Base-by-base conservation (phyloP, 2,888 invertebrate species). In the Ochropleura leucogaster region DNA sequence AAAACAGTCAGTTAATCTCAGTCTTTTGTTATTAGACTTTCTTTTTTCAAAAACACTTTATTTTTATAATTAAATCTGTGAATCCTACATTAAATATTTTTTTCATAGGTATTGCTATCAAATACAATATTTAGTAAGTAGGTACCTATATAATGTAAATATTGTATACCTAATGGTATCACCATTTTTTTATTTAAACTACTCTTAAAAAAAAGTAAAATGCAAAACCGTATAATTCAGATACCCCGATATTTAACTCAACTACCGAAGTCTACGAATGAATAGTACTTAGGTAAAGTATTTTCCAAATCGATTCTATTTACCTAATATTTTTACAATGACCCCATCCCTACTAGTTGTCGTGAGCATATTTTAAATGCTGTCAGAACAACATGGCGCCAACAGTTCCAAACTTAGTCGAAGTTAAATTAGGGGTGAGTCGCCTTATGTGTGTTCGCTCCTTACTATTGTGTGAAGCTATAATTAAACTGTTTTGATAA, bases 341-440 rank as follows among this genome's bases (percentile, higher is more conserved):
- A 77, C 72, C 82, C 78, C 82, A 89, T 86, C 84, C 84, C 88
- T 91, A 91, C 85, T 86, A 86, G 85, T 85, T 89, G 89, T 89
- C 90, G 90, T 92, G 90, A 90, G 89, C 92, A 94, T 95, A 95
- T 95, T 94, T 95, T 95, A 96, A 93, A 93, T 92, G 93, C 95
- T 95, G 96, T 96, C 95, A 94, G 90, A 87, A 87, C 95, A 95
- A 95, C 87, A 95, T 96, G 96, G 91, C 93, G 94, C 94, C 88
- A 85, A 74, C 90, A 91, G 90, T 92, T 92, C 89, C 88, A 90
- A 95, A 95, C 92, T 95, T 93, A 92, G 92, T 87, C 86, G 88
- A 91, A 92, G 91, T 93, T 93, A 92, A 94, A 95, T 94, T 92
- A 92, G 93, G 95, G 95, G 94, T 91, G 92, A 91, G 90, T 91